These are phyloP conservation scores for Clepsis dumicolana DNA, from an alignment of 2,888 invertebrate genomes.

Conservation along the genomic window DNA sequence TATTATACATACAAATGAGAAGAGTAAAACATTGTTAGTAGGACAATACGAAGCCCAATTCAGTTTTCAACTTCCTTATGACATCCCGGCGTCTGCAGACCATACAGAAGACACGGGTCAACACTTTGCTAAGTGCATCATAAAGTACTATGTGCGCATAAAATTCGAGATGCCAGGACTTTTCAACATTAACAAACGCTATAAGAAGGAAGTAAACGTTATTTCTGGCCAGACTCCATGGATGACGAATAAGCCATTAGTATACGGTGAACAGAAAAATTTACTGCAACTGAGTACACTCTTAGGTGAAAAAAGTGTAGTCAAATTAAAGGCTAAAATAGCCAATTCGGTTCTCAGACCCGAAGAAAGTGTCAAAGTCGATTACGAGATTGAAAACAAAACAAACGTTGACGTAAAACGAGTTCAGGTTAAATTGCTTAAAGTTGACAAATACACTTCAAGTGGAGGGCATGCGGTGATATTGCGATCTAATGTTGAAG, in stretches of 20 bases:
- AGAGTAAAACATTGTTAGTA: constrained; percentile 12
- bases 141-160: constrained; percentile 34
- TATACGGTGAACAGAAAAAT: constrained; percentile 26
- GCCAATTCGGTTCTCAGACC: constrained; percentile 19
- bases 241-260: constrained; percentile 9
- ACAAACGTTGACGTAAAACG: constrained; percentile 25
- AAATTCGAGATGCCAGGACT: constrained; percentile 33
- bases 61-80: constrained; percentile 25
- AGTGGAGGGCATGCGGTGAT: not conserved
- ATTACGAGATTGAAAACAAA: constrained; percentile 31
- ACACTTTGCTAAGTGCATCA: constrained; percentile 17
- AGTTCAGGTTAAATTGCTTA: constrained; percentile 26
- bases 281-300: constrained; percentile 25
- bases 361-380: constrained; percentile 15
- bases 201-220: constrained; percentile 36
- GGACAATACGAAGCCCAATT: constrained; percentile 34
- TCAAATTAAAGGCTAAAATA: constrained; percentile 25
- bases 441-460: constrained; percentile 20
- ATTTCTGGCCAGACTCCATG: constrained; percentile 14
- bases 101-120: not conserved
- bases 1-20: constrained; percentile 18
- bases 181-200: constrained; percentile 27
- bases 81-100: constrained; percentile 21
- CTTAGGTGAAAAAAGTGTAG: constrained; percentile 27
- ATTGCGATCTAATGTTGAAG: constrained; percentile 9